Conservation (phyloP, 2,888 invertebrate species). For the Hirtodrosophila duncani region DNA sequence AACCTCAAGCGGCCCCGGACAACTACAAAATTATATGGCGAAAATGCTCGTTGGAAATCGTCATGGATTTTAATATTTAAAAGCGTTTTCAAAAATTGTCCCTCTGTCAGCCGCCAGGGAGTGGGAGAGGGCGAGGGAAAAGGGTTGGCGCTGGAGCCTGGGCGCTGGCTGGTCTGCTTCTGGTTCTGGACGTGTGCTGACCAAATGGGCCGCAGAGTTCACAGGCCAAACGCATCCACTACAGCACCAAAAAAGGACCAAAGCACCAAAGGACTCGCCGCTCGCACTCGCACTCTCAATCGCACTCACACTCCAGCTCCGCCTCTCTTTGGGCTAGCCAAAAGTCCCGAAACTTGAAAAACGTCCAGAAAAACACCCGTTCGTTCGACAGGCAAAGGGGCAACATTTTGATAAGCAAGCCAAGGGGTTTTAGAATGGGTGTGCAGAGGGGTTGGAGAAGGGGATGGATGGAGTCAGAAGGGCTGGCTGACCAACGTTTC, state of each 20-base stretch:
- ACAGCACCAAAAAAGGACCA: slow-evolving; percentile 42
- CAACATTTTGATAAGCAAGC: slow-evolving; percentile 69
- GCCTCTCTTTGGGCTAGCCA: slow-evolving; percentile 9
- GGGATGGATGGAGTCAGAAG: slow-evolving; percentile 20
- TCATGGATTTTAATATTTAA: slow-evolving; percentile 78
- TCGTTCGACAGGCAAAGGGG: slow-evolving; percentile 65
- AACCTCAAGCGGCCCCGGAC: slow-evolving; percentile 20
- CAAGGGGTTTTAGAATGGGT: too few relatives aligned
- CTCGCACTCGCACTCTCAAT: neutral
- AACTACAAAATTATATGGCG: slow-evolving; percentile 65
- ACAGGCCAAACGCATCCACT: slow-evolving; percentile 69
- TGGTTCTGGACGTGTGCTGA: slow-evolving; percentile 61
- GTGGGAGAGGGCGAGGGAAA: neutral
- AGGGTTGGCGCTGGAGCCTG: slow-evolving; percentile 5
- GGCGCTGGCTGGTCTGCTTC: slow-evolving; percentile 11
- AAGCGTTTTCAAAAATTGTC: slow-evolving; percentile 69
- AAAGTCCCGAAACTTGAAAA: slow-evolving; percentile 19
- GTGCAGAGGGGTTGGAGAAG: too few relatives aligned
- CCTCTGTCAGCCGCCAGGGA: slow-evolving; percentile 33
- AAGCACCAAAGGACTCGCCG: neutral
- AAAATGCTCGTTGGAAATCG: slow-evolving; percentile 70
- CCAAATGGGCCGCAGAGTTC: slow-evolving; percentile 63
- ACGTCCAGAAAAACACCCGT: slow-evolving; percentile 1
- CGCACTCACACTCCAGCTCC: neutral
- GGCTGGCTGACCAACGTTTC: slow-evolving; percentile 12